Percentiles rank a stretch among this genome's conserved stretches.
Evolutionary conservation across 1,140 invertebrate species (phyloP).

Genomic region (Brachionus plicatilis): DNA sequence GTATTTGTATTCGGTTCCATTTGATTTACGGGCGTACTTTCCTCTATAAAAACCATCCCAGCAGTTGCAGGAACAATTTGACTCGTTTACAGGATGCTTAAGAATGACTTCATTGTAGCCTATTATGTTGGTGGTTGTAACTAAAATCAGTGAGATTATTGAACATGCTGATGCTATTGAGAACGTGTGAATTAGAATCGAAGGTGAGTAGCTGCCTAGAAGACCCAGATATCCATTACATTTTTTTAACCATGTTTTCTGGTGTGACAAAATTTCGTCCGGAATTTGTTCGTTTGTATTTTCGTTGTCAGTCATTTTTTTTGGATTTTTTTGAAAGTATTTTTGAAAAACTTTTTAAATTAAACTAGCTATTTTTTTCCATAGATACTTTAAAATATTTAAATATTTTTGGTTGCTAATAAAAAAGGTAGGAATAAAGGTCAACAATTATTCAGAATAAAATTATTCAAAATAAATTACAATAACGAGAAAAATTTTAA

Average conservation of each 20-base stretch:
- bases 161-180: not conserved
- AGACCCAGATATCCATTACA: not conserved
- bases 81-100: not conserved
- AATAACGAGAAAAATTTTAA: no score
- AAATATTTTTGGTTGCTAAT: no score
- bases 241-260: not conserved
- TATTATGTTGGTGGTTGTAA: not conserved
- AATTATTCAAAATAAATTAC: no score
- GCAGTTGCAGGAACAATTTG: not conserved
- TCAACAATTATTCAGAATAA: no score
- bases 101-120: slow-evolving; percentile 1
- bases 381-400: not conserved
- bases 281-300: not conserved
- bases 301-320: slow-evolving; percentile 5
- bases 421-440: no score
- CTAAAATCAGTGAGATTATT: not conserved
- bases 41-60: slow-evolving; percentile 35
- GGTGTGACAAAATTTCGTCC: not conserved
- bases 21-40: not conserved
- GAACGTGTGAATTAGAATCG: not conserved
- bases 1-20: not conserved
- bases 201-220: not conserved
- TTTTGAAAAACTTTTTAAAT: not conserved
- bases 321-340: not conserved
- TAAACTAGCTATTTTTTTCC: not conserved